A percentile compares a stretch with the other conserved stretches of the same genome.
phyloP scores from a whole-genome alignment of 2,888 invertebrate genomes.

The Margaritifera margaritifera region DNA sequence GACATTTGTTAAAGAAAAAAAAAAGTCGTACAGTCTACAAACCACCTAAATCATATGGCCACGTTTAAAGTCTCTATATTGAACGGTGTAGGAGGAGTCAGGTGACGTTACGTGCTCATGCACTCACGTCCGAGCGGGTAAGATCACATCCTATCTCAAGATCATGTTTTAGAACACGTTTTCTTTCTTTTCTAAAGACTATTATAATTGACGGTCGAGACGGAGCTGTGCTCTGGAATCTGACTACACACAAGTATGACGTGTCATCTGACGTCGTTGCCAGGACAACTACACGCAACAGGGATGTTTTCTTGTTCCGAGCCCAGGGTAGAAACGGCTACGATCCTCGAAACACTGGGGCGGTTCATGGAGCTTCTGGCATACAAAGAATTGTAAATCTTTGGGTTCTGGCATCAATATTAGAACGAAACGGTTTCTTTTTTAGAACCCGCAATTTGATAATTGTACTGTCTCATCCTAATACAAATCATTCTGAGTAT shows the following conservation, averaged over 20 bases:
- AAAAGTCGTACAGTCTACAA: too few relatives aligned
- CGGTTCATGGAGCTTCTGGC: slow-evolving; percentile 53
- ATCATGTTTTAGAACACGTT: neutral
- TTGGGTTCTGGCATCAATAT: too few relatives aligned
- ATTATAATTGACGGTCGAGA: slow-evolving; percentile 60
- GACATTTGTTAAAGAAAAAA: too few relatives aligned
- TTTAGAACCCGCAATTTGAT: too few relatives aligned
- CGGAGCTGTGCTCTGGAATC: slow-evolving; percentile 60
- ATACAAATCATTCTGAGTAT: too few relatives aligned
- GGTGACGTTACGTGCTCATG: too few relatives aligned
- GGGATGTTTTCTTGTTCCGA: slow-evolving; percentile 63
- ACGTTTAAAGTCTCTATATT: too few relatives aligned
- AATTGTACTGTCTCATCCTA: too few relatives aligned
- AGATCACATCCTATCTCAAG: neutral
- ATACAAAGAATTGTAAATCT: slow-evolving; percentile 48
- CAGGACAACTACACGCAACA: slow-evolving; percentile 43
- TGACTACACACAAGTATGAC: slow-evolving; percentile 49
- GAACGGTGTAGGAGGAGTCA: too few relatives aligned
- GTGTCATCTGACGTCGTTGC: slow-evolving; percentile 63
- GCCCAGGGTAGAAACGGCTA: slow-evolving; percentile 49
- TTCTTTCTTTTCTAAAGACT: slow-evolving; percentile 36
- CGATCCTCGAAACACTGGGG: slow-evolving; percentile 36
- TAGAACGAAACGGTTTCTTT: too few relatives aligned
- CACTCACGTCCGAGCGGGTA: neutral
- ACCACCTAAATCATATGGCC: too few relatives aligned